Conservation (phyloP, 2,797 vertebrate species). For the Periophthalmus magnuspinnatus region DNA sequence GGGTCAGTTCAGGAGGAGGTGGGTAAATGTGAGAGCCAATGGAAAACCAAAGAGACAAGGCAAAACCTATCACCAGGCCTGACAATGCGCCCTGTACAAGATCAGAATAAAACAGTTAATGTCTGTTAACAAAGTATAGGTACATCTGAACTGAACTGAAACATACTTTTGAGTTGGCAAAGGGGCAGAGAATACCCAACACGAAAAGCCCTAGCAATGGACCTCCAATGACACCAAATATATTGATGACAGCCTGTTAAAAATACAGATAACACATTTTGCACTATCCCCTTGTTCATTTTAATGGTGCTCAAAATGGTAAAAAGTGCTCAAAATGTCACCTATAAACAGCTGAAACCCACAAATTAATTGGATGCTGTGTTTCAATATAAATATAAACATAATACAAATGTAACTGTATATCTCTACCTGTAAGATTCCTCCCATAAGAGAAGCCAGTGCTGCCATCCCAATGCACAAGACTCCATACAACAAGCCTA, state of each 20-base stretch:
- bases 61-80: constrained; percentile 80
- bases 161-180: constrained; percentile 78
- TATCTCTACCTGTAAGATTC: constrained; percentile 83
- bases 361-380: not conserved
- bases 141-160: not conserved
- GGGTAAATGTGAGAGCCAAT: constrained; percentile 84
- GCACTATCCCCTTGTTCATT: not conserved
- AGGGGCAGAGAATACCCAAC: constrained; percentile 76
- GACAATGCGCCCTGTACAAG: constrained; percentile 81
- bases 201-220: constrained; percentile 79
- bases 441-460: constrained; percentile 87
- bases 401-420: not conserved
- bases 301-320: too few species aligned
- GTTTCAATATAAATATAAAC: not conserved
- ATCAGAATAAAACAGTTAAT: not conserved
- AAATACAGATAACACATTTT: not conserved
- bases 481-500: constrained; percentile 85
- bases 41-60: constrained; percentile 85
- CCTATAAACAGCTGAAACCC: too few species aligned
- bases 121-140: not conserved
- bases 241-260: constrained; percentile 49
- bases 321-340: too few species aligned
- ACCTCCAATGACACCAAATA: constrained; percentile 76
- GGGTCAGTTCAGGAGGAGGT: constrained; percentile 66
- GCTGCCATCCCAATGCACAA: constrained; percentile 92